Base-by-base conservation (phyloP, 1,140 invertebrate species). In the Zaprionus taronus region DNA sequence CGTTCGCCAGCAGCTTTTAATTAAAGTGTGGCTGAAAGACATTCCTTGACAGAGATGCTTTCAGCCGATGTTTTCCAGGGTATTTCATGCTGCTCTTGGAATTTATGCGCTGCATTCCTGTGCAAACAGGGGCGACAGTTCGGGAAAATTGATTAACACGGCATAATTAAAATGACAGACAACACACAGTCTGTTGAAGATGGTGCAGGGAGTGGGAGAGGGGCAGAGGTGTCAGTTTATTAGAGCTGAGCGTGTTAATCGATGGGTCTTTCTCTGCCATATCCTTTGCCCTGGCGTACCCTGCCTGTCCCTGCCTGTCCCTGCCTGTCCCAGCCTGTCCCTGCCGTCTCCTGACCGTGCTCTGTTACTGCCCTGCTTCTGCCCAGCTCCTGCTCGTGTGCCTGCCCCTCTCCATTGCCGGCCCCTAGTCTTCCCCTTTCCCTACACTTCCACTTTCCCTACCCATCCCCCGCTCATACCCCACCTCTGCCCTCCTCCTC, bases 81-180 rank as follows among this genome's bases (percentile, higher is more conserved):
- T 24, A 24, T 24, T 24, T 51, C 4, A 5, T 5, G 22, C 47
- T 2, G 47, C 3, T 4, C 2, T 22, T 5, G 9, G 20, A 4
- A 22, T 51, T 51, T 51, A 34, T 51, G 1, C 20, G 9, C n/a
- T 51, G 20, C 47, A 51, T 51, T 51, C 47, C 20, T 24, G 5
- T 22, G 41, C 41, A 5, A 17, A 5, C n/a, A n/a, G 14, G 26
- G 14, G 20, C 15, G 24, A 31, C 3, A 69, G 47, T 20, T 72
- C 68, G 61, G 64, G 56, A 56, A 64, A 83, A 84, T 77, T 84
- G 60, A 83, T 84, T 77, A 69, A 77, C 72, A 60, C 64, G 51
- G 72, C 78, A 67, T 83, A 83, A 84, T 83, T 83, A 83, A 83
- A 83, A 79, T 75, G 62, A 71, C 28, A 51, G 66, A 71, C 61